These are phyloP conservation scores for Neopelma chrysocephalum DNA, from an alignment of 2,797 vertebrate genomes.

Conservation along the genomic window DNA sequence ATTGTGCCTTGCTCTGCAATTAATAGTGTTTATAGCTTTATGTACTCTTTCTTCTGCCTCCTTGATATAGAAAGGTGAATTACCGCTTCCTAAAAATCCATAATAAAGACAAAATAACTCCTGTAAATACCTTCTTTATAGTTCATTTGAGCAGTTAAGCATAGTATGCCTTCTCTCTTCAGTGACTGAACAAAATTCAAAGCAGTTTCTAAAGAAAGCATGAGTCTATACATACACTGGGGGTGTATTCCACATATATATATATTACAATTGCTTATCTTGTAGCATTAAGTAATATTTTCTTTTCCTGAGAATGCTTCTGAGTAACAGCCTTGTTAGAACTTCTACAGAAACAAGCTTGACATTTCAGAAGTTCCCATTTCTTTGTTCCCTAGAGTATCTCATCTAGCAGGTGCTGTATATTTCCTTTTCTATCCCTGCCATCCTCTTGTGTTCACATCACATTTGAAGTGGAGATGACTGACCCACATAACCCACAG, in stretches of 20 bases:
- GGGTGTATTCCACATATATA: background rate
- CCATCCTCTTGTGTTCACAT: background rate
- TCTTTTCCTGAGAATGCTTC: background rate
- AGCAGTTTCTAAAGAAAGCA: background rate
- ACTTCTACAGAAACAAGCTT: background rate
- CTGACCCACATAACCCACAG: background rate
- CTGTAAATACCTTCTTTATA: background rate
- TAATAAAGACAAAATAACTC: slow-evolving; percentile 1
- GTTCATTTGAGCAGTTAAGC: background rate
- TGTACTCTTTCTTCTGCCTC: background rate
- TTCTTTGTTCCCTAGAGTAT: background rate
- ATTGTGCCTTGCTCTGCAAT: slow-evolving; percentile 2
- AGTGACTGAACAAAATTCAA: background rate
- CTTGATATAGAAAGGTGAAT: background rate
- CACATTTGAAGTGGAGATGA: background rate
- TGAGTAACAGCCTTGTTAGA: background rate
- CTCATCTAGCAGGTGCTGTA: background rate
- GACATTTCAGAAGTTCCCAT: background rate
- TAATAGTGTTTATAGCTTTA: slow-evolving; percentile 25
- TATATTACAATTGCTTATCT: background rate
- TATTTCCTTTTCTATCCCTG: background rate
- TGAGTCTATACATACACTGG: background rate
- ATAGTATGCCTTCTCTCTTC: background rate
- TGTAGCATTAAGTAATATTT: background rate
- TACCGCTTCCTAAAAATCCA: slow-evolving; percentile 6